These are phyloP conservation scores for Taenaris catops DNA, from an alignment of 2,888 invertebrate species.

Conservation along the genomic window DNA sequence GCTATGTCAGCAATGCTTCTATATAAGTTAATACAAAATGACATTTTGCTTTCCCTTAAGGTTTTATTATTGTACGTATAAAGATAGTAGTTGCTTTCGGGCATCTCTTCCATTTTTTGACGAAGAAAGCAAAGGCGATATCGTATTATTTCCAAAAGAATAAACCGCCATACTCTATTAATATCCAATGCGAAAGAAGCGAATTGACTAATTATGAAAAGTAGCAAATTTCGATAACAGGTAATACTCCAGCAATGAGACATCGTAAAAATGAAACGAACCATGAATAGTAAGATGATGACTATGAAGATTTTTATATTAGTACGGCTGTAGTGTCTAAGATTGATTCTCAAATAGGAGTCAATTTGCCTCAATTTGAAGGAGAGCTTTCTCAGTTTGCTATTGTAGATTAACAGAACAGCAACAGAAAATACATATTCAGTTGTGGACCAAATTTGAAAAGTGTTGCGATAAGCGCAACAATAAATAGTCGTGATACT, in stretches of 20 bases:
- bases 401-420: constrained; percentile 39
- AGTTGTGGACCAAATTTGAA: constrained; percentile 46
- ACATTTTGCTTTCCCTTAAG: constrained; percentile 47
- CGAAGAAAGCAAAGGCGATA: constrained; percentile 49
- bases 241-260: constrained; percentile 36
- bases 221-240: constrained; percentile 33
- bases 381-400: constrained; percentile 38
- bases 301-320: constrained; percentile 34
- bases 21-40: constrained; percentile 47
- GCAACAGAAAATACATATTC: constrained; percentile 46
- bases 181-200: constrained; percentile 52
- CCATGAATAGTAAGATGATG: constrained; percentile 36
- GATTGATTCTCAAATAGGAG: constrained; percentile 41
- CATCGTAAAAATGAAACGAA: constrained; percentile 39
- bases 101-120: constrained; percentile 44
- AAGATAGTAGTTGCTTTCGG: constrained; percentile 44
- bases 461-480: constrained; percentile 26
- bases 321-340: constrained; percentile 31
- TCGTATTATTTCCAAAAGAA: constrained; percentile 48
- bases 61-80: constrained; percentile 48
- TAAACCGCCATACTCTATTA: constrained; percentile 57
- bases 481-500: constrained; percentile 43
- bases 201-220: constrained; percentile 42
- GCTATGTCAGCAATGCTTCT: constrained; percentile 48
- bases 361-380: constrained; percentile 40